Base-by-base conservation (phyloP, 2,888 invertebrate genomes). In the Lasioglossum villosulum region DNA sequence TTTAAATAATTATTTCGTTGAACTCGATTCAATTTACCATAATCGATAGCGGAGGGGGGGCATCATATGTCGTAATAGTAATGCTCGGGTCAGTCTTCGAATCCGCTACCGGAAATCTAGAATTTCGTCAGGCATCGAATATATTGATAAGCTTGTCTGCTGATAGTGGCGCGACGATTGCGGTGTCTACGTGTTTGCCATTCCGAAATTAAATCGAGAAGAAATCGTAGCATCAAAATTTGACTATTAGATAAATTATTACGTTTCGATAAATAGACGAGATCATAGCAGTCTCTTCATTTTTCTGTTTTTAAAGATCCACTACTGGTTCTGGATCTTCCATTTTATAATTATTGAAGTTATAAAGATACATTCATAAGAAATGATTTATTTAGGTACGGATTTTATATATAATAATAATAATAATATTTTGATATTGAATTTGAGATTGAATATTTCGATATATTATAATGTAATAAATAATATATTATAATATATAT, bases 101-200 rank as follows among this genome's bases (percentile, higher is more conserved):
- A 80, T 66, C 23, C 52, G n/a, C 34, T 80, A 71, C 80, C 70
- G 75, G 39, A 52, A 74, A 37, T 48, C 27, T 70, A 79, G 16
- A 80, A 74, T 77, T 77, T 83, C 82, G 37, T 82, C 45, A 73
- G 59, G 72, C 68, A 74, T 70, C 27, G 68, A 77, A 70, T 30
- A 39, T 68, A 70, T 78, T 39, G 71, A 81, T 82, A 75, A 83
- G 83, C 39, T 16, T 39, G 30, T 75, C 45, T 56, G 66, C 37
- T 72, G 45, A 83, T 79, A 78, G 45, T 72, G 59, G 48, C 71
- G 59, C 34, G 30, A 78, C 16, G 30, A 42, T 63, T 42, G 63
- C 37, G 71, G 19, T 48, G 19, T 75, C 39, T 42, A 37, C 72
- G 78, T 39, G 14, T 39, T n/a, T 16, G 34, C n/a, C 16, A 72